Conservation (phyloP, 1,140 invertebrate species). For the Drosophila guanche region DNA sequence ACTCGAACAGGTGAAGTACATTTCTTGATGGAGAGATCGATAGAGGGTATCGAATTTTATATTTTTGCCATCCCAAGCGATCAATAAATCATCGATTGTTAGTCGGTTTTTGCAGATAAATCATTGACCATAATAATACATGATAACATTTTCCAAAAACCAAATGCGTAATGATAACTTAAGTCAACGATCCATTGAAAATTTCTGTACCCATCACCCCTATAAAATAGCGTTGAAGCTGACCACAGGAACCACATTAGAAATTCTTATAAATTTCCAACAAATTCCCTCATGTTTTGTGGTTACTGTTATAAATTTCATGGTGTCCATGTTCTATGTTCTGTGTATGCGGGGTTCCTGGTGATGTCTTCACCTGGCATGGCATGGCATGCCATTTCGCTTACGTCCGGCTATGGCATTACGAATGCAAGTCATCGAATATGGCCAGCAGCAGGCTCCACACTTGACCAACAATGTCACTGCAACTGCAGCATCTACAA, state of each 20-base stretch:
- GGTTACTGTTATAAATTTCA: constrained; percentile 32
- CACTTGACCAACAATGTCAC: constrained; percentile 41
- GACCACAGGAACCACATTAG: too few relatives aligned
- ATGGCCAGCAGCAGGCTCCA: constrained; percentile 33
- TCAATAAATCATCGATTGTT: too few relatives aligned
- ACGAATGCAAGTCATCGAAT: constrained; percentile 66
- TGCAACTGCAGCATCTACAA: constrained; percentile 6
- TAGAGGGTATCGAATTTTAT: too few relatives aligned
- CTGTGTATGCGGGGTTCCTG: constrained; percentile 10
- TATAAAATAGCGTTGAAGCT: too few relatives aligned
- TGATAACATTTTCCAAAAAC: too few relatives aligned
- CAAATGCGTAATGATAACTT: too few relatives aligned
- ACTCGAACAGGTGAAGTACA: constrained; percentile 58
- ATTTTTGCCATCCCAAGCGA: too few relatives aligned
- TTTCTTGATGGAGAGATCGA: neutral
- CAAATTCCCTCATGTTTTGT: constrained; percentile 21
- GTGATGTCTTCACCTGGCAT: constrained; percentile 50
- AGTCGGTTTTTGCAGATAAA: too few relatives aligned
- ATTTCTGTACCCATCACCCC: too few relatives aligned
- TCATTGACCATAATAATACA: too few relatives aligned
- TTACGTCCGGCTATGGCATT: constrained; percentile 70
- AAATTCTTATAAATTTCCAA: neutral
- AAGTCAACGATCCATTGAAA: too few relatives aligned
- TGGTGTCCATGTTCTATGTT: constrained; percentile 25
- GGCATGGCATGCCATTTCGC: constrained; percentile 1